Evolutionary conservation across 2,113 vertebrate genomes (phyloP), one percentile per base, ranked within the genome.

Genomic region (Thomomys bottae): DNA sequence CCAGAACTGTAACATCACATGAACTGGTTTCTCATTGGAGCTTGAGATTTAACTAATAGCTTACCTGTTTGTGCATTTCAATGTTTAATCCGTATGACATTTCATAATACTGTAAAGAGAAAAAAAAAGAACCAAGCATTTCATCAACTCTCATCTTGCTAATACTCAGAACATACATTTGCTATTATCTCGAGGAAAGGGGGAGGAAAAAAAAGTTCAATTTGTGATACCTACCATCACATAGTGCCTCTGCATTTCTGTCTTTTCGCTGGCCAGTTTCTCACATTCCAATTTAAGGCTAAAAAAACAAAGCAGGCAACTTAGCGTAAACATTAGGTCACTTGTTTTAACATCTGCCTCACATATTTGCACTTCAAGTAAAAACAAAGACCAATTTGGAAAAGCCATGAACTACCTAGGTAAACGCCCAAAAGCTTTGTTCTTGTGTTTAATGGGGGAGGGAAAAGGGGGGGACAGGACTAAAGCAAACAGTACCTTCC

Each of bases 241-340:
- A 95, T 99, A 99, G 97, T 99, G 99, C 94, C 99, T 98, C 97
- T 99, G 99, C 99, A 99, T 99, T 98, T 99, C 99, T 10, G 99
- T 99, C 97, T 99, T 99, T 98, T 99, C 99, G 11, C 99, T 99
- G 97, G 99, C 99, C 98, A 99, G 97, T 97, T 99, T 99, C 98
- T 99, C 99, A 98, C 99, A 99, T 97, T 99, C 99, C 98, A 99
- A 97, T 96, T 99, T 99, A 97, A 99, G 98, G 97, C 99, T 99
- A 98, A 45, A 95, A 97, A 96, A 97, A 98, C 64, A 97, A 97
- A 98, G 95, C 85, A 96, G 95, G 96, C 68, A 97, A 92, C 96
- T 97, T 90, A 96, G 96, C 96, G 93, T 97, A 97, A 97, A 91
- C 92, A 95, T 96, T 97, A 93, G 24, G 68, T 93, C 80, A 96